phyloP scores from a whole-genome alignment of 1,140 invertebrate species.

The Micrasema longulum region DNA sequence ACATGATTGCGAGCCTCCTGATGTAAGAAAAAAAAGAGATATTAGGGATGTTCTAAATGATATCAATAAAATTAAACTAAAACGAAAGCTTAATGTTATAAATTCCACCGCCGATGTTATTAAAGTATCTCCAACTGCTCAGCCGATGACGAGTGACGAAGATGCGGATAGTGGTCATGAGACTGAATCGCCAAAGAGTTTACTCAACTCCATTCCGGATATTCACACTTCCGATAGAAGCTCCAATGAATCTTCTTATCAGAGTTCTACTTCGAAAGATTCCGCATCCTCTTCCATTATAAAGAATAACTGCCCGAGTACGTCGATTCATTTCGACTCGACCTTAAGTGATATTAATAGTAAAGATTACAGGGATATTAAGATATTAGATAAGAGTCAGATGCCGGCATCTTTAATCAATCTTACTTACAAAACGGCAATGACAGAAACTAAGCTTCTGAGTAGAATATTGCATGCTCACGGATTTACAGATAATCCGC shows the following conservation, averaged over 20 bases:
- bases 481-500: slow-evolving; percentile 75
- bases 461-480: slow-evolving; percentile 80
- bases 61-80: slow-evolving; percentile 64
- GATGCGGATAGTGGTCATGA: slow-evolving; percentile 18
- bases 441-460: slow-evolving; percentile 84
- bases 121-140: slow-evolving; percentile 13
- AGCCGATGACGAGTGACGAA: slow-evolving; percentile 16
- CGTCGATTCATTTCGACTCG: slow-evolving; percentile 34
- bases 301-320: slow-evolving; percentile 9
- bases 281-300: slow-evolving; percentile 18
- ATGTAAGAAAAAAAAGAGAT: slow-evolving; percentile 61
- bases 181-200: slow-evolving; percentile 30
- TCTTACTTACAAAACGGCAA: slow-evolving; percentile 83
- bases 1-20: neutral
- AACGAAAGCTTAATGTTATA: slow-evolving; percentile 64
- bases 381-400: slow-evolving; percentile 62
- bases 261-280: slow-evolving; percentile 14
- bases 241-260: neutral
- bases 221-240: slow-evolving; percentile 31
- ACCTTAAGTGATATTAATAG: slow-evolving; percentile 18
- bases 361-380: slow-evolving; percentile 51
- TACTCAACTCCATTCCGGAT: slow-evolving; percentile 19
- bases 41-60: slow-evolving; percentile 66
- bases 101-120: slow-evolving; percentile 33
- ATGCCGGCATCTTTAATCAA: slow-evolving; percentile 80